A percentile compares a stretch with the other conserved stretches of the same genome.
Conservation (phyloP, 2,113 vertebrate genomes). For the Platysternon megacephalum region DNA sequence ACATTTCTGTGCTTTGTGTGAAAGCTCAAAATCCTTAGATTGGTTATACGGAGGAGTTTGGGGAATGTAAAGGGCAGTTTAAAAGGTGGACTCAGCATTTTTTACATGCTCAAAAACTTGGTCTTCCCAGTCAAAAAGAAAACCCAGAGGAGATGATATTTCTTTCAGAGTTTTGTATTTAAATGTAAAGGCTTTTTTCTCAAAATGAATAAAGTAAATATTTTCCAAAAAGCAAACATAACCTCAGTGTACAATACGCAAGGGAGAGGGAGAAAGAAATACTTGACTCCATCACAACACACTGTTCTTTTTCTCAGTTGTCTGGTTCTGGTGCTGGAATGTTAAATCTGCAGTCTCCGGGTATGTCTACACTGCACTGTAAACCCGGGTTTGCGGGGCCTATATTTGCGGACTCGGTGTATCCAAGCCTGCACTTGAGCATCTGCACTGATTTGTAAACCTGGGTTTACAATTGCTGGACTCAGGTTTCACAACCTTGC, state of each 20-base stretch:
- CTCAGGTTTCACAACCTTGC: not conserved
- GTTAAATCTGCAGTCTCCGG: conserved; percentile 20
- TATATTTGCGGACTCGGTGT: not conserved
- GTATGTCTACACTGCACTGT: not conserved
- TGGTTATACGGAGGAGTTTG: not conserved
- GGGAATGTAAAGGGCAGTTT: conserved; percentile 16
- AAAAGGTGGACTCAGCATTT: conserved; percentile 54
- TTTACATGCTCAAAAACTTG: not conserved
- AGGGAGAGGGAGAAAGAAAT: conserved; percentile 39
- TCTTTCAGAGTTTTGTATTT: not conserved
- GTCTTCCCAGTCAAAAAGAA: not conserved
- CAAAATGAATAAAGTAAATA: conserved; percentile 1
- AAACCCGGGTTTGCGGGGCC: not conserved
- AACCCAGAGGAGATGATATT: conserved; percentile 9
- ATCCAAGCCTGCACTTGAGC: not conserved
- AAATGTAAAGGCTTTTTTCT: conserved; percentile 4
- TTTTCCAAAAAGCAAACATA: conserved; percentile 33
- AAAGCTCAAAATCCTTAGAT: conserved; percentile 36
- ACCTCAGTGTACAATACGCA: not conserved
- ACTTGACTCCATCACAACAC: conserved; percentile 16
- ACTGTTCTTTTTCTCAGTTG: not conserved
- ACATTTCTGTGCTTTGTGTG: conserved; percentile 42
- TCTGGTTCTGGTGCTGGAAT: conserved; percentile 54
- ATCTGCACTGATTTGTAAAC: not conserved
- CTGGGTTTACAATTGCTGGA: not conserved